Percentiles rank a stretch among this genome's conserved stretches.
Evolutionary conservation across 2,113 vertebrate species (phyloP).

Genomic region (Stigmatopora nigra): DNA sequence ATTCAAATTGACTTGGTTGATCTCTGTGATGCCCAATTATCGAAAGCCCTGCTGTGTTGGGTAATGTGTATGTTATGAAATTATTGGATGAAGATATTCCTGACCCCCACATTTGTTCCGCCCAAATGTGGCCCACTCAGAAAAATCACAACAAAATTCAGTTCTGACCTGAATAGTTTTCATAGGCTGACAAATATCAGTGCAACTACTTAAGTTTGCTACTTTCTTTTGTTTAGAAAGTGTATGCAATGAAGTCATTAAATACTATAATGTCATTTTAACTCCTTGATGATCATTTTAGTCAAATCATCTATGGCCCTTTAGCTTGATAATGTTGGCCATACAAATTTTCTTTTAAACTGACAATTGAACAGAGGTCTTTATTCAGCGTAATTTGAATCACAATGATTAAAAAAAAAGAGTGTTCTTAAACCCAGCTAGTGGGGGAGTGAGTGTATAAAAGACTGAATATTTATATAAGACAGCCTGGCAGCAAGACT

Average conservation of each 20-base stretch:
- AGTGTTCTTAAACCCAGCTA: not conserved
- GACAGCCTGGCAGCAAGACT: constrained; percentile 29
- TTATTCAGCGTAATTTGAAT: too few relatives aligned
- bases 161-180: not conserved
- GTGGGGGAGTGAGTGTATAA: constrained; percentile 31
- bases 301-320: not conserved
- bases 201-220: not conserved
- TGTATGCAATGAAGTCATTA: too few relatives aligned
- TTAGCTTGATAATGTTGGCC: not conserved
- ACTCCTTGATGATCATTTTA: not conserved
- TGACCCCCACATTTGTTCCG: too few relatives aligned
- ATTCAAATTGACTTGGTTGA: too few relatives aligned
- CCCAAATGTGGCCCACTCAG: not conserved
- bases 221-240: not conserved
- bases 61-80: too few relatives aligned
- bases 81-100: too few relatives aligned
- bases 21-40: too few relatives aligned
- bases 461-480: constrained; percentile 26
- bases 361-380: too few relatives aligned
- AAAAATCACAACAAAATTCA: not conserved
- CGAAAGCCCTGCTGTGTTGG: too few relatives aligned
- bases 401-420: too few relatives aligned
- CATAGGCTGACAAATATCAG: not conserved
- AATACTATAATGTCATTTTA: not conserved
- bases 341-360: too few relatives aligned